These are phyloP conservation scores for Phenganax marumi DNA, from an alignment of 92 coral and sea anemone genomes.

Conservation along the genomic window DNA sequence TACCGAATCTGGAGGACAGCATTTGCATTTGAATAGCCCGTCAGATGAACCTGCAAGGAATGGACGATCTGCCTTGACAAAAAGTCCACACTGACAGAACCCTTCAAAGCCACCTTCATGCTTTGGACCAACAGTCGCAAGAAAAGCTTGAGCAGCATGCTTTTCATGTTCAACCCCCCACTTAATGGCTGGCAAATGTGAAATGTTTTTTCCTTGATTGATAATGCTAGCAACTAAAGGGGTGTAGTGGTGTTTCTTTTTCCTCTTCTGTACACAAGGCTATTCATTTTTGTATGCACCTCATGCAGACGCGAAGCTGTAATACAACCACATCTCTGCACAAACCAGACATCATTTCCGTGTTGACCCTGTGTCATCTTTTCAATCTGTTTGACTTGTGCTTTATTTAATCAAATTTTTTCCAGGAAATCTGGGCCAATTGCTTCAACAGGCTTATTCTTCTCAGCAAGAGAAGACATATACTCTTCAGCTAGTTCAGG, in stretches of 20 bases:
- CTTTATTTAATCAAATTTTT: too few relatives aligned
- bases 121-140: not conserved
- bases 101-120: slow-evolving; percentile 37
- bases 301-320: slow-evolving; percentile 53
- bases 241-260: slow-evolving; percentile 41
- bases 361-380: slow-evolving; percentile 52
- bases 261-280: slow-evolving; percentile 37
- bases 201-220: not conserved
- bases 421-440: slow-evolving; percentile 28
- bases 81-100: slow-evolving; percentile 38
- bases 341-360: slow-evolving; percentile 34
- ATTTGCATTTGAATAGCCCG: slow-evolving; percentile 31
- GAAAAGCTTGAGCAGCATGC: not conserved
- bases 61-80: slow-evolving; percentile 34
- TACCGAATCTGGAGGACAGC: slow-evolving; percentile 27
- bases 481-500: slow-evolving; percentile 39
- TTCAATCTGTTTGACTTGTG: too few relatives aligned
- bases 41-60: slow-evolving; percentile 38
- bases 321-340: slow-evolving; percentile 39
- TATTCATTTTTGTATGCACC: slow-evolving; percentile 45
- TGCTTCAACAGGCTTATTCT: slow-evolving; percentile 16
- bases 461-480: slow-evolving; percentile 36
- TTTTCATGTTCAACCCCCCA: slow-evolving; percentile 44
- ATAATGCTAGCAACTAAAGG: slow-evolving; percentile 31
- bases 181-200: slow-evolving; percentile 29